A percentile compares a stretch with the other conserved stretches of the same genome.
These are phyloP conservation scores for Kuschelorhynchus macadamiae DNA, from an alignment of 2,888 invertebrate genomes.

Conservation along the genomic window DNA sequence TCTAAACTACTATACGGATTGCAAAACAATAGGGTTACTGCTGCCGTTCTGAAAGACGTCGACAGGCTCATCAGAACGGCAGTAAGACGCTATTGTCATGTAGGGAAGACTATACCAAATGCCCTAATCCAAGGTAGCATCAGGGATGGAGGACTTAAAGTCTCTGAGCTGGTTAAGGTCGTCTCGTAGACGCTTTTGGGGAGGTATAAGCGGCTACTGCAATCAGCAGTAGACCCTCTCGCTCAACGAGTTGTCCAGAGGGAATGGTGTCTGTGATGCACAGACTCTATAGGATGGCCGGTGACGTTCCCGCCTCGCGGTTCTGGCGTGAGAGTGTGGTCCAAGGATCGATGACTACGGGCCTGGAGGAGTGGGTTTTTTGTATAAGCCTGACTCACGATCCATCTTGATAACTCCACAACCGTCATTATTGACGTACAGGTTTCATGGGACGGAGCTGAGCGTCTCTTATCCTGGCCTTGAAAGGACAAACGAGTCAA, in stretches of 20 bases:
- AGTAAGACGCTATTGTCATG: slow-evolving; percentile 67
- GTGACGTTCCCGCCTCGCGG: slow-evolving; percentile 19
- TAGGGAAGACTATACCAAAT: slow-evolving; percentile 66
- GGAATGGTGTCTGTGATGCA: background rate
- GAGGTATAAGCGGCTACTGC: slow-evolving; percentile 30
- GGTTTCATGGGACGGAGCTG: slow-evolving; percentile 21
- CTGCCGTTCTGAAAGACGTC: slow-evolving; percentile 24
- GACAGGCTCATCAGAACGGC: slow-evolving; percentile 37
- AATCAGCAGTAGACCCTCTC: slow-evolving; percentile 25
- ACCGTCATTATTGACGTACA: slow-evolving; percentile 1
- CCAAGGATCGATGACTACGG: too few relatives aligned
- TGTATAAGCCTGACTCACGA: slow-evolving; percentile 24
- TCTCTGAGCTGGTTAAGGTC: slow-evolving; percentile 43
- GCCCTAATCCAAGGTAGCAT: slow-evolving; percentile 55
- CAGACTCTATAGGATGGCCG: background rate
- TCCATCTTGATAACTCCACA: background rate
- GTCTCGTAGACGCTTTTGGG: slow-evolving; percentile 44
- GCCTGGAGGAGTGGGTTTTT: too few relatives aligned
- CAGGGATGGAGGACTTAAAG: too few relatives aligned
- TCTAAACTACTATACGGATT: slow-evolving; percentile 62
- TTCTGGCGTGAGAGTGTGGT: slow-evolving; percentile 27
- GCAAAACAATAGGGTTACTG: slow-evolving; percentile 56
- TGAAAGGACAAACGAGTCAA: slow-evolving; percentile 14
- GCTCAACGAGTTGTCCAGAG: slow-evolving; percentile 35
- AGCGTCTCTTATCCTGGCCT: background rate